These are phyloP conservation scores for Rousettus madagascariensis DNA, from an alignment of 2,797 vertebrate species.

Conservation along the genomic window DNA sequence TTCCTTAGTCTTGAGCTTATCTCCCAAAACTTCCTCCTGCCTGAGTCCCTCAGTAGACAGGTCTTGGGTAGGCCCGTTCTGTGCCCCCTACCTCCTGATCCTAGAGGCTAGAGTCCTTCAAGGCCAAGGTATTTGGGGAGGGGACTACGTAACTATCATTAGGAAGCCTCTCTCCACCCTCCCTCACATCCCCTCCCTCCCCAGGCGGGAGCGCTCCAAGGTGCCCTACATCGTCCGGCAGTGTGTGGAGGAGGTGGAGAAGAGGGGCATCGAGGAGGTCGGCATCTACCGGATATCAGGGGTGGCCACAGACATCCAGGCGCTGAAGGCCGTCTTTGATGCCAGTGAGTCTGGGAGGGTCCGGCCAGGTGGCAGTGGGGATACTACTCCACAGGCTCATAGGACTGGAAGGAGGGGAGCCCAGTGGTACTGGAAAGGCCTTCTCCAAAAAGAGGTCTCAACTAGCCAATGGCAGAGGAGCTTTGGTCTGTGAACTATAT, in stretches of 20 bases:
- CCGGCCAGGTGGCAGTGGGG: not conserved
- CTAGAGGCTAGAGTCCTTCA: not conserved
- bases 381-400: accelerated
- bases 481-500: not conserved
- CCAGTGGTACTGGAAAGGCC: not conserved
- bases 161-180: not conserved
- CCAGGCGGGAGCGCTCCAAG: slow-evolving; percentile 98
- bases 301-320: slow-evolving; percentile 98
- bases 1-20: not conserved
- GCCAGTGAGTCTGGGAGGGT: slow-evolving; percentile 89
- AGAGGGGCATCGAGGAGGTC: slow-evolving; percentile 97
- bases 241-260: slow-evolving; percentile 98
- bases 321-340: slow-evolving; percentile 95
- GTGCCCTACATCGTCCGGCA: slow-evolving; percentile 99
- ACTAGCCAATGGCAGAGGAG: accelerated
- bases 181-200: accelerated
- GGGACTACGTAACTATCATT: accelerated
- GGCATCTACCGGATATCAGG: slow-evolving; percentile 99
- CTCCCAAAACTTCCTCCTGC: not conserved
- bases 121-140: accelerated
- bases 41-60: not conserved
- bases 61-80: not conserved
- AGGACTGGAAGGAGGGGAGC: no score
- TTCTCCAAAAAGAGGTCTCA: not conserved
- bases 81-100: not conserved